A percentile compares a stretch with the other conserved stretches of the same genome.
Evolutionary conservation across 1,140 invertebrate genomes (phyloP).

Genomic region (Lepidurus apus): DNA sequence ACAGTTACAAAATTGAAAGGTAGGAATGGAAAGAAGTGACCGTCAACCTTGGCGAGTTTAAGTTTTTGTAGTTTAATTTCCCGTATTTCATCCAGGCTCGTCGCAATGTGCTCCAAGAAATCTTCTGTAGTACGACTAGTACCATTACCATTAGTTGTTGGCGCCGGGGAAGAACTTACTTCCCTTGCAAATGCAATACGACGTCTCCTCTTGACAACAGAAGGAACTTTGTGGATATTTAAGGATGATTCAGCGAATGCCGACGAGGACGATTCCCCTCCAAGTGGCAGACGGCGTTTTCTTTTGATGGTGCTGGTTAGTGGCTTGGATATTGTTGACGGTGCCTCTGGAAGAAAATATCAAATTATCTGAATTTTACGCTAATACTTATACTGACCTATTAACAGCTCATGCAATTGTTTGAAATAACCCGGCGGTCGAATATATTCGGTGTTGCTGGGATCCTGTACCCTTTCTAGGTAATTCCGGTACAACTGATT

Average conservation of each 20-base stretch:
- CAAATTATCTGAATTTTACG: neutral
- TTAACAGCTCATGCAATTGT: neutral
- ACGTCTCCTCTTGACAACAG: neutral
- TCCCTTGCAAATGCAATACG: neutral
- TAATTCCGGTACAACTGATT: neutral
- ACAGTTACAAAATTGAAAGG: no score
- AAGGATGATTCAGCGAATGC: neutral
- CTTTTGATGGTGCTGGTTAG: neutral
- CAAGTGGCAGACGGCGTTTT: neutral
- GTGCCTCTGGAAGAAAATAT: neutral
- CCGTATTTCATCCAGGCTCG: neutral
- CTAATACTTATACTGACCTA: neutral
- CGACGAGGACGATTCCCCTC: neutral
- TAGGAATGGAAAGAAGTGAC: no score
- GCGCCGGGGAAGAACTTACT: neutral
- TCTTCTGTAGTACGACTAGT: neutral
- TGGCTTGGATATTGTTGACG: neutral
- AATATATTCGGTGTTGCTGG: neutral
- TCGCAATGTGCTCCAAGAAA: neutral
- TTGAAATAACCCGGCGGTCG: slow-evolving; percentile 1
- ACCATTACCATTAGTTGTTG: neutral
- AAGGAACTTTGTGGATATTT: neutral
- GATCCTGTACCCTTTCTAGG: neutral
- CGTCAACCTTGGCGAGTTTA: neutral
- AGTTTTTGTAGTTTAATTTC: neutral